Evolutionary conservation across 2,888 invertebrate species (phyloP).

Genomic region (Gordius sp.): DNA sequence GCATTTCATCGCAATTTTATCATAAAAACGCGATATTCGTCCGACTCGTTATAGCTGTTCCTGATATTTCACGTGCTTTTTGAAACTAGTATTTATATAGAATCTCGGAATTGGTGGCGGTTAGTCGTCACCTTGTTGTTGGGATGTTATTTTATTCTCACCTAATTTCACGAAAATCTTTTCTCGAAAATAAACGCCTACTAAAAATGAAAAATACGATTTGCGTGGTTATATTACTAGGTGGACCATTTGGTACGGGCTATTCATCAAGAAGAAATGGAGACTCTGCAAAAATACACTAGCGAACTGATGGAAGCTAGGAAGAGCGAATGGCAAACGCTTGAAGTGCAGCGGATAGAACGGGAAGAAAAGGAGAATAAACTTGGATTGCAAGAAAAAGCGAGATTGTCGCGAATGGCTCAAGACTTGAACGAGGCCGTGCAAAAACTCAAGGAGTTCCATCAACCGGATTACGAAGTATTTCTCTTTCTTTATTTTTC

Average conservation of each 20-base stretch:
- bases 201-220: no score
- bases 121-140: no score
- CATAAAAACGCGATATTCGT: no score
- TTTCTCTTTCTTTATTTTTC: neutral
- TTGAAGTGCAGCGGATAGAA: neutral
- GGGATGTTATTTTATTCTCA: no score
- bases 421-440: neutral
- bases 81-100: no score
- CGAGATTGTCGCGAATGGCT: neutral
- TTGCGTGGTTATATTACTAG: neutral
- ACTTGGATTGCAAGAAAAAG: neutral
- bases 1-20: no score
- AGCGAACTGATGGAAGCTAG: neutral
- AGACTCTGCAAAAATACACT: neutral
- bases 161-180: no score
- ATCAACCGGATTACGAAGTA: neutral
- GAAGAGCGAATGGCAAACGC: neutral
- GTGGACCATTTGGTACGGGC: neutral
- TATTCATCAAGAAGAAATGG: conserved; percentile 4
- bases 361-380: neutral
- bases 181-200: no score
- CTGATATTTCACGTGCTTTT: no score
- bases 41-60: no score
- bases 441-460: neutral
- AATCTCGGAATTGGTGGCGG: no score